Conservation (phyloP, 2,888 invertebrate genomes). For the Lasioglossum malachurum region DNA sequence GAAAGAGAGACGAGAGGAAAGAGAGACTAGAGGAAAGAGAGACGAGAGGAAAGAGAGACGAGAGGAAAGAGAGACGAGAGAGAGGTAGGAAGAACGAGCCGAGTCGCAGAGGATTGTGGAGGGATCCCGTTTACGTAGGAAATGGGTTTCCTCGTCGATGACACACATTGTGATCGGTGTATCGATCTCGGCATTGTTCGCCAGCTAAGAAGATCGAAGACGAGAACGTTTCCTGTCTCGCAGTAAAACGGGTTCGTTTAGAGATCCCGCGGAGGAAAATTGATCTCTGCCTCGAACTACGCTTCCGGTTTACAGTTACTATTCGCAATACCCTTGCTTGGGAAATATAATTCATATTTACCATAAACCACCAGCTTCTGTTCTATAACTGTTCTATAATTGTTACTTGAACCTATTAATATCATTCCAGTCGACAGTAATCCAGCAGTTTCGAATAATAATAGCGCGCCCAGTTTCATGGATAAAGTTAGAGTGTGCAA, state of each 20-base stretch:
- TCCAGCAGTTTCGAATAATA: background rate
- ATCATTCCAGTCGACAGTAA: background rate
- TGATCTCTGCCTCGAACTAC: background rate
- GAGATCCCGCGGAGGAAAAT: background rate
- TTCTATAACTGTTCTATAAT: no score
- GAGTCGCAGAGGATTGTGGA: background rate
- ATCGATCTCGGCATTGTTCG: slow-evolving; percentile 50
- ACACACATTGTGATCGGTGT: slow-evolving; percentile 56
- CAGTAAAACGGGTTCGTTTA: background rate
- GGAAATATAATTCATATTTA: background rate
- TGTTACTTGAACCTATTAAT: background rate
- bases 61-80: background rate
- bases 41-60: background rate
- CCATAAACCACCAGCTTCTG: no score
- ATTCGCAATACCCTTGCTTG: background rate
- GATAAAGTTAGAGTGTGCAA: background rate
- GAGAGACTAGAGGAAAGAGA: background rate
- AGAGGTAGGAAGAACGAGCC: background rate
- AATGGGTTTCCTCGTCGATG: slow-evolving; percentile 63
- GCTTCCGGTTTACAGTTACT: background rate
- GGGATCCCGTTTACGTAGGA: slow-evolving; percentile 58
- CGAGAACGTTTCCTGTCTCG: slow-evolving; percentile 2
- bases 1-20: background rate
- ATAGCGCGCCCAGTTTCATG: background rate
- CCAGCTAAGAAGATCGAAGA: slow-evolving; percentile 20